Percentiles rank a stretch among this genome's conserved stretches.
phyloP scores from a whole-genome alignment of 2,797 vertebrate species.

The Pseudochromis fuscus region DNA sequence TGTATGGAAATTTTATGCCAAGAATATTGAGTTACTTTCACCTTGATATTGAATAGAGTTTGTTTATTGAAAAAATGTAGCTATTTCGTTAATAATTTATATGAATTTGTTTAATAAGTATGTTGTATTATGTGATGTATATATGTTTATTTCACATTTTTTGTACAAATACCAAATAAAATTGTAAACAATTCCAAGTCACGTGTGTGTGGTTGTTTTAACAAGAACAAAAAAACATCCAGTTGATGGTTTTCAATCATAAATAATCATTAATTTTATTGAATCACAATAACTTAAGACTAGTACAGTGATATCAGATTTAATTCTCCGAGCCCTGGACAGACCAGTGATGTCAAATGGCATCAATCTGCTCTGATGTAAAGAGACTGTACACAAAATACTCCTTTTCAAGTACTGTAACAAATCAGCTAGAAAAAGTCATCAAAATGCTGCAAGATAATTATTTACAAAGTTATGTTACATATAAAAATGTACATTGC shows the following conservation, averaged over 20 bases:
- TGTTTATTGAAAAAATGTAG: slow-evolving; percentile 87
- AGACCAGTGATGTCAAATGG: slow-evolving; percentile 87
- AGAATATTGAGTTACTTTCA: slow-evolving; percentile 87
- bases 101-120: slow-evolving; percentile 91
- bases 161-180: slow-evolving; percentile 86
- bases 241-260: slow-evolving; percentile 71
- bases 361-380: slow-evolving; percentile 86
- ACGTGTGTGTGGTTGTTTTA: background rate
- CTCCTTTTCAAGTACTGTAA: slow-evolving; percentile 94
- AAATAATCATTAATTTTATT: slow-evolving; percentile 99
- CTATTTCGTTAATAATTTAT: slow-evolving; percentile 97
- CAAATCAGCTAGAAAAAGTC: slow-evolving; percentile 97
- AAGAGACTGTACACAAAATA: slow-evolving; percentile 96
- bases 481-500: slow-evolving; percentile 93
- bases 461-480: slow-evolving; percentile 98
- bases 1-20: slow-evolving; percentile 97
- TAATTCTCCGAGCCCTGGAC: slow-evolving; percentile 86
- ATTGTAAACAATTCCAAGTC: slow-evolving; percentile 64
- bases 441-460: slow-evolving; percentile 94
- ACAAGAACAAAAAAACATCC: background rate
- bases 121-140: slow-evolving; percentile 94
- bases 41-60: slow-evolving; percentile 80
- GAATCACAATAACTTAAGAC: slow-evolving; percentile 99
- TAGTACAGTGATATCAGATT: slow-evolving; percentile 96
- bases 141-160: slow-evolving; percentile 83